A percentile compares a stretch with the other conserved stretches of the same genome.
These are phyloP conservation scores for Drosophila baimaii DNA, from an alignment of 1,140 invertebrate species.

Conservation along the genomic window DNA sequence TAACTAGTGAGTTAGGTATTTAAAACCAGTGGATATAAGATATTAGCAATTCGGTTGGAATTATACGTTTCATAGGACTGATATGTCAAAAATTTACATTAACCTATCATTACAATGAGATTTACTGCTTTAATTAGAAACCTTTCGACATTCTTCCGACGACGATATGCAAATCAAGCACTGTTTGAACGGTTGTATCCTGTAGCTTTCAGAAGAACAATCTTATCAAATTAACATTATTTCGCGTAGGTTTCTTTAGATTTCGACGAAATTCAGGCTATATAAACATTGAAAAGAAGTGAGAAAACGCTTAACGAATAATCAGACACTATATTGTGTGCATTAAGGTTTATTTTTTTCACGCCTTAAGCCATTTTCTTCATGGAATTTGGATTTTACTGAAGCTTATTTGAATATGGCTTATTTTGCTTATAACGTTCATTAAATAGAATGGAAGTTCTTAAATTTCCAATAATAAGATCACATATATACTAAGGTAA, in stretches of 20 bases:
- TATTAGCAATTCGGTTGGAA: too few species aligned
- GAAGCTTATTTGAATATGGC: too few species aligned
- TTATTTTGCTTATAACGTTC: not conserved
- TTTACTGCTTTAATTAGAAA: too few species aligned
- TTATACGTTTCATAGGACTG: too few species aligned
- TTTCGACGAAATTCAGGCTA: not conserved
- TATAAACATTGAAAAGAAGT: not conserved
- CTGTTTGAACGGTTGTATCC: too few species aligned
- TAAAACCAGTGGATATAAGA: too few species aligned
- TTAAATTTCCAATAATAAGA: not conserved
- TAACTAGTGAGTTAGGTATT: too few species aligned
- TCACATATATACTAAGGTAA: not conserved
- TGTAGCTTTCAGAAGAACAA: too few species aligned
- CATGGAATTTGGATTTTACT: not conserved
- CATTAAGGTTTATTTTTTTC: not conserved
- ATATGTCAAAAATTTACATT: too few species aligned
- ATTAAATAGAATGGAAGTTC: not conserved
- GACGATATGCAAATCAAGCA: too few species aligned
- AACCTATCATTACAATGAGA: too few species aligned
- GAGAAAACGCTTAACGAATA: not conserved
- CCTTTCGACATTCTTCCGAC: too few species aligned
- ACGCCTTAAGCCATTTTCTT: not conserved
- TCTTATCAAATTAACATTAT: not conserved
- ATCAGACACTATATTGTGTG: not conserved
- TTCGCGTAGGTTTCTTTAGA: not conserved